Evolutionary conservation across 2,113 vertebrate species (phyloP).

Genomic region (Aldabrachelys gigantea): DNA sequence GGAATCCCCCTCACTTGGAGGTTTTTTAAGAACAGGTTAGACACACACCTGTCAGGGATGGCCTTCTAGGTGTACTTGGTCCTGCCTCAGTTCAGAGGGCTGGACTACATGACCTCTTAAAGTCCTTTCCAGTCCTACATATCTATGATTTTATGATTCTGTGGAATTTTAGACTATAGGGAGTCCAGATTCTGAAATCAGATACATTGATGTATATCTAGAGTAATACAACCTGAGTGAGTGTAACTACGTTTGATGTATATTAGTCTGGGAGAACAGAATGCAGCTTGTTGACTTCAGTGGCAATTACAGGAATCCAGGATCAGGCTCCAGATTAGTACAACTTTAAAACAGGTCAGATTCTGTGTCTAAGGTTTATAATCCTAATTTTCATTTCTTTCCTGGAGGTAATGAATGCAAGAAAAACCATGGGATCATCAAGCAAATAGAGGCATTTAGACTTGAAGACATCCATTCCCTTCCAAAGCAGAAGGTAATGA

Average conservation of each 20-base stretch:
- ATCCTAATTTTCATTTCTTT: background rate
- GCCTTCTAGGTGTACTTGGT: background rate
- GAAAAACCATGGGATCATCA: constrained; percentile 42
- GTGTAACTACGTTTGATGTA: background rate
- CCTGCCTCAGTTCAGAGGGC: background rate
- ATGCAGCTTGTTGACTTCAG: background rate
- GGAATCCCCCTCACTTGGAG: background rate
- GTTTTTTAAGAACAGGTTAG: background rate
- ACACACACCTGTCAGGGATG: background rate
- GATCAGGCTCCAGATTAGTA: background rate
- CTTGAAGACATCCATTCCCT: constrained; percentile 60
- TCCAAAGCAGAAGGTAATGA: constrained; percentile 76
- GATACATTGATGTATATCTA: background rate
- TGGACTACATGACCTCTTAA: background rate
- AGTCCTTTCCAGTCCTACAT: background rate
- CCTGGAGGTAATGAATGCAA: background rate
- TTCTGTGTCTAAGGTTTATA: background rate
- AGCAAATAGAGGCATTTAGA: constrained; percentile 68
- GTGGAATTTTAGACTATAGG: background rate
- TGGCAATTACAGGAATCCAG: background rate
- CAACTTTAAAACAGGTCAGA: fast-evolving
- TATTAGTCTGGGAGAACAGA: background rate
- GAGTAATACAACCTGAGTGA: background rate
- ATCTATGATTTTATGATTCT: background rate
- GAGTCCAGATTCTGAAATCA: background rate